Conservation (phyloP, 2,888 invertebrate genomes). For the Thereva unica region DNA sequence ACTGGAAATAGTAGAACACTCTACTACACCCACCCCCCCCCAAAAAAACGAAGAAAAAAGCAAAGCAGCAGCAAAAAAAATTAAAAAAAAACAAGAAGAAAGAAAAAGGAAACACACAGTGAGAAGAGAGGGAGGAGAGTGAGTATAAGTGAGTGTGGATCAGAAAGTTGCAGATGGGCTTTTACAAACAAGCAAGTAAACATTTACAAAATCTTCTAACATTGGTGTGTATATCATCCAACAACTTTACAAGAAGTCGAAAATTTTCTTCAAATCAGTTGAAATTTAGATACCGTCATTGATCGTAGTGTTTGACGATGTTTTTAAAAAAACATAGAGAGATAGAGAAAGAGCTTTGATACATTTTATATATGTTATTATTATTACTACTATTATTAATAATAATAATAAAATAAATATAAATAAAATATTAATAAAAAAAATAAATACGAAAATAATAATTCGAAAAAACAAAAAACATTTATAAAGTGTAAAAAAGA, state of each 20-base stretch:
- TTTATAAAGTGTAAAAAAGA: background rate
- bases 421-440: background rate
- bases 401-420: too few species aligned
- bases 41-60: too few species aligned
- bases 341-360: too few species aligned
- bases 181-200: constrained; percentile 36
- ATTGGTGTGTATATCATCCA: constrained; percentile 2
- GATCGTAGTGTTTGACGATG: background rate
- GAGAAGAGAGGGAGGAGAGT: too few species aligned
- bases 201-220: constrained; percentile 27
- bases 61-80: too few species aligned
- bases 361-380: too few species aligned
- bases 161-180: constrained; percentile 28
- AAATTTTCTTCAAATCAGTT: constrained; percentile 31
- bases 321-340: too few species aligned
- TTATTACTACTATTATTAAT: too few species aligned
- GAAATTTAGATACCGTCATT: constrained; percentile 23
- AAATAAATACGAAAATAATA: background rate
- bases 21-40: too few species aligned
- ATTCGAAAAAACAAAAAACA: background rate
- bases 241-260: constrained; percentile 9
- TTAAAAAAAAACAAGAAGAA: background rate
- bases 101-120: background rate
- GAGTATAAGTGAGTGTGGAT: background rate
- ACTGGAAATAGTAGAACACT: too few species aligned